A percentile compares a stretch with the other conserved stretches of the same genome.
Evolutionary conservation across 2,797 vertebrate species (phyloP).

Genomic region (Chrosomus eos): DNA sequence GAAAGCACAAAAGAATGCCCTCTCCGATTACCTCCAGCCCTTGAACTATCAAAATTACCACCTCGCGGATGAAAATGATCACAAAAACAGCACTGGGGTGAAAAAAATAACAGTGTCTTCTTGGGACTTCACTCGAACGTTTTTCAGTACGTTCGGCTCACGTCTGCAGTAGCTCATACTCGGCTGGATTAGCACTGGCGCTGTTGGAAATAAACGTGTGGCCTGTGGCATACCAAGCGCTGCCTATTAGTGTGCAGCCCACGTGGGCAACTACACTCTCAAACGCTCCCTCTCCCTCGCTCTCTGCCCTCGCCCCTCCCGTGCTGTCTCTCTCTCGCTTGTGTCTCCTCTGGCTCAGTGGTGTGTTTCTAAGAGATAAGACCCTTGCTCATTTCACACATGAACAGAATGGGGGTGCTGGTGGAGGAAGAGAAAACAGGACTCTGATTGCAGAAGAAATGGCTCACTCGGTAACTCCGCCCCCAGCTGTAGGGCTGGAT

Average conservation of each 20-base stretch:
- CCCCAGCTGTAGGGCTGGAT: slow-evolving; percentile 36
- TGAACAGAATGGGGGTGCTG: slow-evolving; percentile 73
- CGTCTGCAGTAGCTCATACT: slow-evolving; percentile 33
- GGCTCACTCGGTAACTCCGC: slow-evolving; percentile 35
- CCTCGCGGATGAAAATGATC: neutral
- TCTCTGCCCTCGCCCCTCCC: slow-evolving; percentile 51
- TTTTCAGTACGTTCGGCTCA: slow-evolving; percentile 19
- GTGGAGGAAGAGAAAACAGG: slow-evolving; percentile 40
- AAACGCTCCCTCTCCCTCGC: slow-evolving; percentile 59
- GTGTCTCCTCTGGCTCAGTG: slow-evolving; percentile 82
- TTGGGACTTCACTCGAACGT: slow-evolving; percentile 25
- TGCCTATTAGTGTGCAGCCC: slow-evolving; percentile 76
- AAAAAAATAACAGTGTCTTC: slow-evolving; percentile 28
- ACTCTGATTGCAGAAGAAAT: slow-evolving; percentile 49
- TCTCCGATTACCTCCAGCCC: slow-evolving; percentile 33
- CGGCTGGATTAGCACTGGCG: slow-evolving; percentile 57
- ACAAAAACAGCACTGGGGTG: slow-evolving; percentile 16
- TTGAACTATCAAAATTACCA: slow-evolving; percentile 41
- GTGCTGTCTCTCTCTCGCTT: slow-evolving; percentile 47
- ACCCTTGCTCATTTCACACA: slow-evolving; percentile 85
- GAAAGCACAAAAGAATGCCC: slow-evolving; percentile 31
- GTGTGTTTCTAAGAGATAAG: slow-evolving; percentile 86
- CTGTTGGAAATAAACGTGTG: slow-evolving; percentile 59
- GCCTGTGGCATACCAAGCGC: slow-evolving; percentile 65
- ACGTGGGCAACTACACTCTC: slow-evolving; percentile 62